Evolutionary conservation across 2,888 invertebrate species (phyloP).

Genomic region (Hirtodrosophila histrioides): DNA sequence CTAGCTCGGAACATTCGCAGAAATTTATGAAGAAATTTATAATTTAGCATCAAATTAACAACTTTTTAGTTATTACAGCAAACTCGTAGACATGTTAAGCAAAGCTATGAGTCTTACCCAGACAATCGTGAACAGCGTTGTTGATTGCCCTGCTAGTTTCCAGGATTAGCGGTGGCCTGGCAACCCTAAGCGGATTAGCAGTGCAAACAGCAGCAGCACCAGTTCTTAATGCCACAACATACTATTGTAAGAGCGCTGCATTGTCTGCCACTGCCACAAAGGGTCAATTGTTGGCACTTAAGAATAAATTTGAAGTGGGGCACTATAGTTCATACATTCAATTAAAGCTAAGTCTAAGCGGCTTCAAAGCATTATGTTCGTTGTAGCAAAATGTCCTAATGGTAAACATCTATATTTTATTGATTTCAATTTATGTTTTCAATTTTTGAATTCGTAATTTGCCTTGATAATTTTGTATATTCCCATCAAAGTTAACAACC

Average conservation of each 20-base stretch:
- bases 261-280: constrained; percentile 25
- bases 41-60: constrained; percentile 64
- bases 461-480: too few relatives aligned
- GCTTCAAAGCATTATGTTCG: too few relatives aligned
- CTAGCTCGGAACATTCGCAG: not conserved
- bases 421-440: too few relatives aligned
- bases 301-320: constrained; percentile 1
- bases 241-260: not conserved
- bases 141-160: constrained; percentile 59
- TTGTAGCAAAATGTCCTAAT: too few relatives aligned
- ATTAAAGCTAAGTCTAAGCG: not conserved
- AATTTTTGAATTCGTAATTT: too few relatives aligned
- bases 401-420: too few relatives aligned
- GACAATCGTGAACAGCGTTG: constrained; percentile 33
- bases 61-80: constrained; percentile 37
- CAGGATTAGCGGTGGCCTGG: constrained; percentile 65
- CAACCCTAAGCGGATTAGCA: constrained; percentile 71
- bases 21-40: constrained; percentile 27
- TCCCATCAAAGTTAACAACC: too few relatives aligned
- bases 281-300: constrained; percentile 32
- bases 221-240: constrained; percentile 19
- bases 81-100: constrained; percentile 66
- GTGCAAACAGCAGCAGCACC: constrained; percentile 8
- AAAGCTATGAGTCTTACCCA: constrained; percentile 44
- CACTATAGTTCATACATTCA: constrained; percentile 8